These are phyloP conservation scores for Lasaia peninsularis DNA, from an alignment of 1,140 invertebrate genomes.

Conservation along the genomic window DNA sequence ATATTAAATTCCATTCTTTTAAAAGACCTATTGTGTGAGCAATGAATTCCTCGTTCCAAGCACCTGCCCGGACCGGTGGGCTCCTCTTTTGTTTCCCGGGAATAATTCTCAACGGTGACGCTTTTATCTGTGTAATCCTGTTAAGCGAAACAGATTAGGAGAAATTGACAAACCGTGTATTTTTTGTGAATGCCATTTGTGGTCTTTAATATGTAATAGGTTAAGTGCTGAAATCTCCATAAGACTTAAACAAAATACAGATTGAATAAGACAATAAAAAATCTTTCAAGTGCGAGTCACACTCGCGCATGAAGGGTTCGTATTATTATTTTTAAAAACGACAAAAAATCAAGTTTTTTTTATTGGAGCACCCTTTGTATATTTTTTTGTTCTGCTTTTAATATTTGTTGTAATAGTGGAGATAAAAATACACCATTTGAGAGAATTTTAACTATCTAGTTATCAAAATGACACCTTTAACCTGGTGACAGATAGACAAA, in stretches of 20 bases:
- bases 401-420: too few relatives aligned
- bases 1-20: slow-evolving; percentile 22
- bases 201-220: neutral
- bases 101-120: slow-evolving; percentile 39
- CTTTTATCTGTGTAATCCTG: slow-evolving; percentile 48
- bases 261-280: too few relatives aligned
- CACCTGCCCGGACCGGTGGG: slow-evolving; percentile 44
- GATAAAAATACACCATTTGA: too few relatives aligned
- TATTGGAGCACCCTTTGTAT: too few relatives aligned
- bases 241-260: neutral
- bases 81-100: slow-evolving; percentile 41
- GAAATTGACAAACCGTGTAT: slow-evolving; percentile 45
- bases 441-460: too few relatives aligned
- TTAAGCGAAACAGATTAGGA: slow-evolving; percentile 38
- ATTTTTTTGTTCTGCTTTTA: too few relatives aligned
- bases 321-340: too few relatives aligned
- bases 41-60: slow-evolving; percentile 54
- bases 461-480: too few relatives aligned
- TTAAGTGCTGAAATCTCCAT: neutral
- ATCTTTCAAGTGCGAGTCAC: too few relatives aligned
- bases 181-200: neutral
- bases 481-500: too few relatives aligned
- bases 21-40: slow-evolving; percentile 51
- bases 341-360: too few relatives aligned
- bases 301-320: too few relatives aligned